A percentile compares a stretch with the other conserved stretches of the same genome.
phyloP scores from a whole-genome alignment of 2,888 invertebrate genomes.

The Drosophila mayaguana region DNA sequence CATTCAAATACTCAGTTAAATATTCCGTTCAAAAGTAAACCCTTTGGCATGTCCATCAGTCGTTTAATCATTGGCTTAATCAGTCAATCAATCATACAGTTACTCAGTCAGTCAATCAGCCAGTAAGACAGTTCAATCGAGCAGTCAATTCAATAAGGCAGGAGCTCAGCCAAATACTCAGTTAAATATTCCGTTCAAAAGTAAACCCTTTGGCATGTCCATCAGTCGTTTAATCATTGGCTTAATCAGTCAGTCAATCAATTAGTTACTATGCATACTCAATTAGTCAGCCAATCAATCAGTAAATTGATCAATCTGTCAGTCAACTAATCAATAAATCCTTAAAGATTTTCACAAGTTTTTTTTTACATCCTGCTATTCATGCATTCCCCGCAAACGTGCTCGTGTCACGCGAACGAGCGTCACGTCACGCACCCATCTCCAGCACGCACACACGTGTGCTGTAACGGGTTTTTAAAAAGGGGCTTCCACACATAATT shows the following conservation, averaged over 20 bases:
- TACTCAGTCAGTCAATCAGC: too few species aligned
- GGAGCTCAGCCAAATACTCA: not conserved
- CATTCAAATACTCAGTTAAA: not conserved
- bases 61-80: too few species aligned
- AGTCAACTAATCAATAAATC: not conserved
- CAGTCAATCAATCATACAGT: too few species aligned
- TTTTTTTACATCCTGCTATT: too few species aligned
- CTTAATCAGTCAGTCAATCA: not conserved
- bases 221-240: too few species aligned
- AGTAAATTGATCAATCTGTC: not conserved
- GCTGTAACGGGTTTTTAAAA: constrained; percentile 12
- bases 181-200: too few species aligned
- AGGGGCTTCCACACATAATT: constrained; percentile 62
- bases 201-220: too few species aligned
- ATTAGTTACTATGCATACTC: too few species aligned
- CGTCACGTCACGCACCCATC: constrained; percentile 2
- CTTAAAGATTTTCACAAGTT: not conserved
- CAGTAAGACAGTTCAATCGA: not conserved
- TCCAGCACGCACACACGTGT: not conserved
- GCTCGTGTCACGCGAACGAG: not conserved
- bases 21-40: too few species aligned
- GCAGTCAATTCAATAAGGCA: not conserved
- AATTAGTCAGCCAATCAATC: not conserved
- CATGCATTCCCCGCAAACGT: not conserved
- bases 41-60: too few species aligned